Base-by-base conservation (phyloP, 1,140 invertebrate species). In the Andricus grossulariae region DNA sequence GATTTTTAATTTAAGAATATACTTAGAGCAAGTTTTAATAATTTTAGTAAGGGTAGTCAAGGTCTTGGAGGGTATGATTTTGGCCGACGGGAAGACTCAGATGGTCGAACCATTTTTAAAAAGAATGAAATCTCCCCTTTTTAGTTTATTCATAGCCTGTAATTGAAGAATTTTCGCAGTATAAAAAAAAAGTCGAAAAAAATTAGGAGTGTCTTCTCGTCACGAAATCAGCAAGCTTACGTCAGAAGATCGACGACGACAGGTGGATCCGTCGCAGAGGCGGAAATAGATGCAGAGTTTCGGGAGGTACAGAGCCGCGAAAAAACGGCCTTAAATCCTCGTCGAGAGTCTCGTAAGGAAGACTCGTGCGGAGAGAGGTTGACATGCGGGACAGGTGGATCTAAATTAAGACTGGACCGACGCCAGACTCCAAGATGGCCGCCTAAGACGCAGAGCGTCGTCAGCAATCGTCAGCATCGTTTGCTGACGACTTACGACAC, bases 361-460 rank as follows among this genome's bases (percentile, higher is more conserved):
- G 85, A 89, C 88, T 85, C 88, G 85, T 82, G 87, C 83, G 71
- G 74, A 55, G 82, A 83, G 84, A 82, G 83, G 86, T 85, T 89
- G 85, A 89, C 88, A 86, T 88, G 85, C 81, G 87, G 84, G 90
- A 92, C 91, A 92, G 91, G 91, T 92, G 91, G 89, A 88, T 89
- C 90, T 91, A 92, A 91, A 92, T 92, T 89, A 91, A 92, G 89
- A 90, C 86, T 91, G 90, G 90, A 91, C 85, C 86, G 80, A 82
- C 85, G 90, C 90, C 90, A 91, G 83, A 70, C 79, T 75, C 77
- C 84, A 90, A 90, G 76, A 90, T 90, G 88, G 88, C 85, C 80
- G 88, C 82, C 57, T 70, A 77, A 80, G 87, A 86, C 82, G 82
- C 83, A 73, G 80, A 66, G 80, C 83, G 81, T 82, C 81, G 57